Evolutionary conservation across 1,140 invertebrate genomes (phyloP).

Genomic region (Bombus impatiens): DNA sequence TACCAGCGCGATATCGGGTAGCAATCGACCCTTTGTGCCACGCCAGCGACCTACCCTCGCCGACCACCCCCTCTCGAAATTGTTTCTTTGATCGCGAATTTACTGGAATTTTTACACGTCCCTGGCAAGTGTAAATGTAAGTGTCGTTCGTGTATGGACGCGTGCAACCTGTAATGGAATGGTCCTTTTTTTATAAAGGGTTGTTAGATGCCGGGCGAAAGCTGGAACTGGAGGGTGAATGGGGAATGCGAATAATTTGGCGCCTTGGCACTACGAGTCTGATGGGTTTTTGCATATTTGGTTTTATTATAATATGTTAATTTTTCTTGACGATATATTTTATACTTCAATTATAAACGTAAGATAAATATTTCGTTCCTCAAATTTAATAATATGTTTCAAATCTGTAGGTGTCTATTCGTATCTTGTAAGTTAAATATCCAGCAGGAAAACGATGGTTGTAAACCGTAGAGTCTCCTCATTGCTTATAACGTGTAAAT

Average conservation of each 20-base stretch:
- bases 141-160: neutral
- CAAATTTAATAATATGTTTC: too few species aligned
- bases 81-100: slow-evolving; percentile 51
- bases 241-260: neutral
- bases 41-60: neutral
- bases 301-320: too few species aligned
- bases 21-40: slow-evolving; percentile 39
- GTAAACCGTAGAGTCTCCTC: too few species aligned
- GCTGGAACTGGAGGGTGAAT: neutral
- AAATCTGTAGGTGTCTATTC: too few species aligned
- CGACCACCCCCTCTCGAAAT: slow-evolving; percentile 9
- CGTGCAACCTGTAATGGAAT: neutral
- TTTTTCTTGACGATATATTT: too few species aligned
- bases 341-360: too few species aligned
- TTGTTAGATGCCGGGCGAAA: neutral
- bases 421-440: too few species aligned
- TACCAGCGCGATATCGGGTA: slow-evolving; percentile 57
- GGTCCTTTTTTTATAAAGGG: neutral
- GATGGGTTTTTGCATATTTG: neutral
- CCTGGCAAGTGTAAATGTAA: slow-evolving; percentile 17
- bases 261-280: neutral
- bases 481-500: too few species aligned
- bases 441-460: too few species aligned
- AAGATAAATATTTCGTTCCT: too few species aligned
- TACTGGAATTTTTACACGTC: slow-evolving; percentile 20